Evolutionary conservation across 2,113 vertebrate species (phyloP), one percentile per base, ranked within the genome.

Genomic region (Beaufortia kweichowensis): DNA sequence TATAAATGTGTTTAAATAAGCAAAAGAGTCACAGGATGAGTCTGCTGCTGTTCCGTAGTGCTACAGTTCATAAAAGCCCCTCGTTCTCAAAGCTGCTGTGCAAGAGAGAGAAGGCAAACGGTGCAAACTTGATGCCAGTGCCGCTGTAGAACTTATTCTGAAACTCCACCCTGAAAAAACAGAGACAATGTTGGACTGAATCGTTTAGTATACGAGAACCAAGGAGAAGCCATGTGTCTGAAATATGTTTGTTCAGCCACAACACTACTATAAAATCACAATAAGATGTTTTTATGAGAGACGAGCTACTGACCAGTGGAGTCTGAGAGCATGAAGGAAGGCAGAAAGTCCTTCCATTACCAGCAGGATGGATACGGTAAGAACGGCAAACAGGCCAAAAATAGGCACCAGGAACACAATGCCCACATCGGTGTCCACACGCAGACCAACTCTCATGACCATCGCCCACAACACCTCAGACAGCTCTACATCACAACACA

Each of bases 281-380:
- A 11, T 10, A n/a, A n/a, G n/a, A n/a, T n/a, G 41, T 48, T 21
- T 7, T 4, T 23, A 12, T 79, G 2, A 24, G 6, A 41, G 11
- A 14, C 19, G 3, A 3, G 26, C 15, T n/a, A 87, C 90, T 79
- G 83, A 99, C 97, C 97, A 99, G 84, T 99, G 97, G 79, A 99
- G 92, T 48, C 97, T 93, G 75, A 98, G 91, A 4, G 97, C 97
- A 3, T 99, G 97, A 35, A 99, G 95, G 82, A 99, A 99, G 2
- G 97, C 97, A 69, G 97, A 98, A n/a, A 99, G 93, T 1, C 97
- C 97, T 85, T 99, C 97, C 97, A 99, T 98, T 75, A 98, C 71
- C 79, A 99, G 83, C 24, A 99, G 94, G 90, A 99, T 98, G 83
- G 90, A 93, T 77, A 98, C 85, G 0, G 97, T 99, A 62, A 99